Percentiles rank a stretch among this genome's conserved stretches.
These are phyloP conservation scores for Idaea straminata DNA, from an alignment of 2,888 invertebrate species.

Conservation along the genomic window DNA sequence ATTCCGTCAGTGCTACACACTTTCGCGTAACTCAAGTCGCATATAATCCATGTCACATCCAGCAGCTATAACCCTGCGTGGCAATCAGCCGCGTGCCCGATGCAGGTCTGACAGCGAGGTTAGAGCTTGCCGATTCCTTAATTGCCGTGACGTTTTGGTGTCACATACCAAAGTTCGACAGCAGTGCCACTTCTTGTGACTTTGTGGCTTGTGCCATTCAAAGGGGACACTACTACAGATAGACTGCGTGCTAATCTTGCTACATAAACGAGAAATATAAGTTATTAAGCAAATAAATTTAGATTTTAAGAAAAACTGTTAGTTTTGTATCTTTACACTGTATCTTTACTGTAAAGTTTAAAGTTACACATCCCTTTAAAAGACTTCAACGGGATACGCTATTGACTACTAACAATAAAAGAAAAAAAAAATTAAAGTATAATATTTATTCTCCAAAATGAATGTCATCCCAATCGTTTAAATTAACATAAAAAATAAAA, in stretches of 20 bases:
- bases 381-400: background rate
- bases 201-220: slow-evolving; percentile 13
- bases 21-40: slow-evolving; percentile 3
- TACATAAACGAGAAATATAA: background rate
- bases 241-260: slow-evolving; percentile 1
- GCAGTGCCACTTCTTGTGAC: slow-evolving; percentile 58
- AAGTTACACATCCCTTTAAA: background rate
- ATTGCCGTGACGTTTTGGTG: slow-evolving; percentile 80
- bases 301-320: too few relatives aligned
- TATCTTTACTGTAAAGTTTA: too few relatives aligned
- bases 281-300: background rate
- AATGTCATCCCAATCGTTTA: background rate
- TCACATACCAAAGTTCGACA: slow-evolving; percentile 61
- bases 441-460: background rate
- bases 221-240: background rate
- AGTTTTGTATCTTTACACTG: too few relatives aligned
- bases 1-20: slow-evolving; percentile 9
- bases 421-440: background rate
- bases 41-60: slow-evolving; percentile 29
- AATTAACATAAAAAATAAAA: slow-evolving; percentile 3
- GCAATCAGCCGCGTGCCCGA: slow-evolving; percentile 73
- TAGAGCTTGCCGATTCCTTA: slow-evolving; percentile 80
- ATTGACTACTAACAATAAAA: background rate
- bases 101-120: slow-evolving; percentile 74
- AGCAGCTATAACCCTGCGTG: slow-evolving; percentile 34